Conservation (phyloP, 2,113 vertebrate genomes). For the Dasyprocta punctata region DNA sequence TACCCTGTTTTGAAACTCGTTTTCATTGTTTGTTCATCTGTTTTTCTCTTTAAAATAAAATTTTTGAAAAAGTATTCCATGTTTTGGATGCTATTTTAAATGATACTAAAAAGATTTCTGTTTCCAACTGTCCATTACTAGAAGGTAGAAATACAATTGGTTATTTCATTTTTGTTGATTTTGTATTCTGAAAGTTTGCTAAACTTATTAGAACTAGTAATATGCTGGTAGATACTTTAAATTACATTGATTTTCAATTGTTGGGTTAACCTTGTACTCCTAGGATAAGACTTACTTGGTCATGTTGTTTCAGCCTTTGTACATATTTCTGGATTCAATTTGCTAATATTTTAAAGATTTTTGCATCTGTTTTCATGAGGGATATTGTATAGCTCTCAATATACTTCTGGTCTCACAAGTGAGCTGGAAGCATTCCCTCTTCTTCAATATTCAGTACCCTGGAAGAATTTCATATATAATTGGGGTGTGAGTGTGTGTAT, state of each 20-base stretch:
- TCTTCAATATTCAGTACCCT: not conserved
- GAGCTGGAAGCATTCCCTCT: not conserved
- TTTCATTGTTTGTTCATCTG: no score
- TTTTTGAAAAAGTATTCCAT: no score
- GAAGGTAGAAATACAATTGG: not conserved
- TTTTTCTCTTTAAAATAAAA: no score
- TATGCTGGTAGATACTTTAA: not conserved
- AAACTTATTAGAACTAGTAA: not conserved
- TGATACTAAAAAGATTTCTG: not conserved
- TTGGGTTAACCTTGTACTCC: not conserved
- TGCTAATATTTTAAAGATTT: conserved; percentile 20
- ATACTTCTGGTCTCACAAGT: not conserved
- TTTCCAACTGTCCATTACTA: not conserved
- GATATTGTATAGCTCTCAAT: not conserved
- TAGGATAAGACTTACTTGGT: not conserved
- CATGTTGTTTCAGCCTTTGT: not conserved
- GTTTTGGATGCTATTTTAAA: conserved; percentile 33
- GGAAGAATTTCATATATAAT: not conserved
- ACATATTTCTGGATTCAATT: not conserved
- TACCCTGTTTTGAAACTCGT: no score
- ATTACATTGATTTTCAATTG: not conserved
- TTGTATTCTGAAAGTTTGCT: not conserved
- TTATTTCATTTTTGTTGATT: not conserved
- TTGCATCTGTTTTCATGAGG: not conserved
- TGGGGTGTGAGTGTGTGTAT: not conserved